Conservation (phyloP, 2,113 vertebrate genomes). For the Pleuronectes platessa region DNA sequence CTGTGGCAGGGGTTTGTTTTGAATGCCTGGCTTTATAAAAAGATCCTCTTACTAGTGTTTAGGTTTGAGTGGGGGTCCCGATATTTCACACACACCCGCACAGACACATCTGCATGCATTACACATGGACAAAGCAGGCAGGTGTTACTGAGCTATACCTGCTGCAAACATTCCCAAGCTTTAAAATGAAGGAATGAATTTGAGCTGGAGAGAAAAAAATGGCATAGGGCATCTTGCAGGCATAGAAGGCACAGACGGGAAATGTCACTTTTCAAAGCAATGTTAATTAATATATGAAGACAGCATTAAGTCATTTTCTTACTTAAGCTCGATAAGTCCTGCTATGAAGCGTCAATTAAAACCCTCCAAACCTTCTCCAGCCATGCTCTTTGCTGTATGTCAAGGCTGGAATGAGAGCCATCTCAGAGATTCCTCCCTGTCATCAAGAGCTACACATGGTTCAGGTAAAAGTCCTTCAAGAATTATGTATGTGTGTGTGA, state of each 20-base stretch:
- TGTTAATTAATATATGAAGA: conserved; percentile 72
- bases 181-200: no score
- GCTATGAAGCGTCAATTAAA: conserved; percentile 71
- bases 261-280: conserved; percentile 75
- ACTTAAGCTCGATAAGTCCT: conserved; percentile 71
- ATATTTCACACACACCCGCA: conserved; percentile 1
- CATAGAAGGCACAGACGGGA: conserved; percentile 45
- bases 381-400: conserved; percentile 37
- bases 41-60: conserved; percentile 76
- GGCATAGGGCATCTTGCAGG: conserved; percentile 28
- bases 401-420: conserved; percentile 37
- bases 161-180: conserved; percentile 35
- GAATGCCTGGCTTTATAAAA: conserved; percentile 66
- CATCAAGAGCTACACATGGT: neutral
- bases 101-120: conserved; percentile 26
- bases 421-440: conserved; percentile 11
- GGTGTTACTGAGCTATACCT: conserved; percentile 65
- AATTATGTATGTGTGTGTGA: conserved; percentile 10
- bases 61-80: conserved; percentile 46
- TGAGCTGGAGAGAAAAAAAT: conserved; percentile 28
- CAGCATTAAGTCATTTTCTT: conserved; percentile 64
- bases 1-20: conserved; percentile 70
- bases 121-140: conserved; percentile 46
- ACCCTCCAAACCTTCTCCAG: conserved; percentile 51
- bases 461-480: conserved; percentile 11